phyloP scores from a whole-genome alignment of 1,140 invertebrate species.

The Carposina sasakii region DNA sequence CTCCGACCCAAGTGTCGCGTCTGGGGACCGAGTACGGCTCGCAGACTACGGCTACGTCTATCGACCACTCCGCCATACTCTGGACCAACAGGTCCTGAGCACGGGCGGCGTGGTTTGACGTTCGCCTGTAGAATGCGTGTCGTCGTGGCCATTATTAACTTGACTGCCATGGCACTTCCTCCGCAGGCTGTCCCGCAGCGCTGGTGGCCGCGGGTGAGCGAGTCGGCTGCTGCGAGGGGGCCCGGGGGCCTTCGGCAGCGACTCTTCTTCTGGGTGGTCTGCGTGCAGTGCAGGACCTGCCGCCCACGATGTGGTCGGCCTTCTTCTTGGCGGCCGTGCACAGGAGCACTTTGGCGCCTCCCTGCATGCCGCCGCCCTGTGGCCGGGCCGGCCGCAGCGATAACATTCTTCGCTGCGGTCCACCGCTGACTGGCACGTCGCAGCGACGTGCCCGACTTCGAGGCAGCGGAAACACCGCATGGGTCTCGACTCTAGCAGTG shows the following conservation, averaged over 20 bases:
- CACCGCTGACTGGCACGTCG: neutral
- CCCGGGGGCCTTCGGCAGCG: neutral
- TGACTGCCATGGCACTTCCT: neutral
- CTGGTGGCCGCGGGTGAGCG: no score
- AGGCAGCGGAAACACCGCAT: constrained; percentile 14
- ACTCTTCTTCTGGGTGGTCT: neutral
- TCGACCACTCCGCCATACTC: neutral
- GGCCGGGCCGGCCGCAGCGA: neutral
- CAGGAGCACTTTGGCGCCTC: neutral
- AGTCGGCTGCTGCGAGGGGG: neutral
- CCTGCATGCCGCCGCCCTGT: neutral
- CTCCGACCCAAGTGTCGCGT: neutral
- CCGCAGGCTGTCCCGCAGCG: no score
- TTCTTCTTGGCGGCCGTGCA: neutral
- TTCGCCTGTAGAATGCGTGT: neutral
- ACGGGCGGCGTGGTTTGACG: neutral
- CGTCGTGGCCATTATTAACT: neutral
- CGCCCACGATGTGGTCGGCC: neutral
- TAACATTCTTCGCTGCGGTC: neutral
- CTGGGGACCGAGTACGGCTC: neutral
- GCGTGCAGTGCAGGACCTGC: neutral
- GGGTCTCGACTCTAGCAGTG: constrained; percentile 1
- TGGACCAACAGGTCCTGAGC: neutral
- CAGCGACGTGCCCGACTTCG: constrained; percentile 6
- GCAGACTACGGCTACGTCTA: neutral